Conservation (phyloP, 1,140 invertebrate species). For the Brachionus koreanus region DNA sequence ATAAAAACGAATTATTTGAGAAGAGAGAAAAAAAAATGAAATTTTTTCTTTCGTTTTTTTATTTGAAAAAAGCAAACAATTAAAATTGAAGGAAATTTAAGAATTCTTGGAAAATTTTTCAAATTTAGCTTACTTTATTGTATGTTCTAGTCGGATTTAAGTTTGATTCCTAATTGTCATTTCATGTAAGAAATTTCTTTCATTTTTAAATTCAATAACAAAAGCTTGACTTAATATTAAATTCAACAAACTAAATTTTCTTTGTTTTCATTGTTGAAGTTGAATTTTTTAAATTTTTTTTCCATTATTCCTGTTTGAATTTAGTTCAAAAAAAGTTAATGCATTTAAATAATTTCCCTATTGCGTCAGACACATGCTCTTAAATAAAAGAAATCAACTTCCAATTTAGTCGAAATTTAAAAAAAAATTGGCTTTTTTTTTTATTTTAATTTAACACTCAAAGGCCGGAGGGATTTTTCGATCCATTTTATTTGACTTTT, state of each 20-base stretch:
- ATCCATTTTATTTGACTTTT: no score
- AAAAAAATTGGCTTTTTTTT: no score
- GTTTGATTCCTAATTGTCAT: background rate
- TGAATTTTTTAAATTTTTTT: background rate
- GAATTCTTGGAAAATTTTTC: background rate
- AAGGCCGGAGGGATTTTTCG: no score
- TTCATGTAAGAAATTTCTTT: slow-evolving; percentile 1
- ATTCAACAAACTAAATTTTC: background rate
- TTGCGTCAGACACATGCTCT: background rate
- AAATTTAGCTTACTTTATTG: background rate
- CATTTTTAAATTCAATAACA: background rate
- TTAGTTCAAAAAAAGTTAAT: background rate
- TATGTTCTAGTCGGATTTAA: background rate
- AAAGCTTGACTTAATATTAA: background rate
- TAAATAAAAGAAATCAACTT: no score
- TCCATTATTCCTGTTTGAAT: background rate
- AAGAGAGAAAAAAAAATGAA: background rate
- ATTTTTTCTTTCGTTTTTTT: background rate
- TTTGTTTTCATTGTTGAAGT: background rate
- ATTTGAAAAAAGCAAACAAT: background rate
- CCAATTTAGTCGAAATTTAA: no score
- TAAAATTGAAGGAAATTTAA: slow-evolving; percentile 15
- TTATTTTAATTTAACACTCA: no score
- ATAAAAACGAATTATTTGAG: background rate
- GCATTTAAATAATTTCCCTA: background rate